Evolutionary conservation across 2,113 vertebrate species (phyloP), one percentile per base, ranked within the genome.

Genomic region (Spilogale gracilis): DNA sequence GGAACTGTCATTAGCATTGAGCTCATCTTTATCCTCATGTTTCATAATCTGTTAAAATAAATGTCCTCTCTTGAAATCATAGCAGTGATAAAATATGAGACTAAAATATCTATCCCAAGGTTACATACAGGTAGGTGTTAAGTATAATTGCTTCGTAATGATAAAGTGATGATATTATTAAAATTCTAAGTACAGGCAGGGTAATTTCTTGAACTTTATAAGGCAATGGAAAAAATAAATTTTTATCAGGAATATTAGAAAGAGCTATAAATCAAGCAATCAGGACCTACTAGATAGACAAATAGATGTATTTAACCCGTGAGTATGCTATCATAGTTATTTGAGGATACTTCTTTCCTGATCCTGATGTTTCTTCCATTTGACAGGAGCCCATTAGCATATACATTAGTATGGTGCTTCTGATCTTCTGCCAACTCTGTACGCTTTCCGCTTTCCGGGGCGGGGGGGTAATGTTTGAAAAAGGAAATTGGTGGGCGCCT

Each of bases 91-190:
- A 92, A 89, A 87, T 87, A 94, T 69, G 79, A 97, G 74, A 86
- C 89, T 85, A 96, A 97, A 92, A 73, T 84, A 21, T 93, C 91
- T 61, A 69, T 96, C 73, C 85, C 97, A 98, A 98, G 97, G 98
- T 97, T 98, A 96, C 83, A 80, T 48, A 73, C 73, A 96, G 82
- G 73, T 71, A 96, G 81, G 95, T 21, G 38, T 96, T 98, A 92
- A 96, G 83, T 52, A 78, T 96, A 97, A 98, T 97, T 96, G 94
- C 95, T 97, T 97, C 30, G 45, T 94, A 96, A 98, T 98, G 98
- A 96, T 90, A 69, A 98, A 97, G 95, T 95, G 88, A 96, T 96
- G 95, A 79, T 89, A 96, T 84, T 94, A 97, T 97, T 97, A 97
- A 95, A 97, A 96, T 83, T 97, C 73, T 96, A 79, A 96, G 67